Base-by-base conservation (phyloP, 2,113 vertebrate species). In the Xiphias gladius region DNA sequence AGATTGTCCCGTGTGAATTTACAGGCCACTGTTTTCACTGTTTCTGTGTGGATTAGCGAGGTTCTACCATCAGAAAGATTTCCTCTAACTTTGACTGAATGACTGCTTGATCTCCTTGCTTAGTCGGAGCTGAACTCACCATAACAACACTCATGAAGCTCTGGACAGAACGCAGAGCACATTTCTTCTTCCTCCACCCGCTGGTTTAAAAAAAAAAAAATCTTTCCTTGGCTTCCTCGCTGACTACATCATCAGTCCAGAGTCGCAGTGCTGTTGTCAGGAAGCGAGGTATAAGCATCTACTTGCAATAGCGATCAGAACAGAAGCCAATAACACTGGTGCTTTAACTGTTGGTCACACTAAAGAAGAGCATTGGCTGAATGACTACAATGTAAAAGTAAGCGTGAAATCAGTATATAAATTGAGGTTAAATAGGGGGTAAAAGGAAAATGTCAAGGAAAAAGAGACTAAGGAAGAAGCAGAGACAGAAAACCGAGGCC, bases 401-500 rank as follows among this genome's bases (percentile, higher is more conserved):
- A 19, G 54, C 24, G 4, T 59, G 17, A 32, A 55, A 24, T 68
- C 20, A 16, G 28, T 35, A 20, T 12, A 43, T 22, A 73, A 65
- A 84, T 6, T 57, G 58, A 57, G 54, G 62, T 52, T 72, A 72
- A 83, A 85, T 10, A 64, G 74, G 24, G 35, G 6, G 0, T 77
- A 24, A 20, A 52, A 66, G 52, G 19, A 63, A 68, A 26, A 66
- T 62, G 10, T 41, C n/a, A 57, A 55, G 50, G 67, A 22, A n/a
- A 26, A 52, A 37, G 32, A 64, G 24, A 26, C 0, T 20, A 7
- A 35, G 7, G 24, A 41, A 14, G 32, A 4, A 30, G 32, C 7
- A 22, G 8, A 0, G 24, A 9, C 20, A 58, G 39, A 55, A 41
- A 19, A 37, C 24, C 2, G 58, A 39, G 24, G 54, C 16, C 20